Conservation (phyloP, 1,140 invertebrate species). For the Alviniconcha marisindica region DNA sequence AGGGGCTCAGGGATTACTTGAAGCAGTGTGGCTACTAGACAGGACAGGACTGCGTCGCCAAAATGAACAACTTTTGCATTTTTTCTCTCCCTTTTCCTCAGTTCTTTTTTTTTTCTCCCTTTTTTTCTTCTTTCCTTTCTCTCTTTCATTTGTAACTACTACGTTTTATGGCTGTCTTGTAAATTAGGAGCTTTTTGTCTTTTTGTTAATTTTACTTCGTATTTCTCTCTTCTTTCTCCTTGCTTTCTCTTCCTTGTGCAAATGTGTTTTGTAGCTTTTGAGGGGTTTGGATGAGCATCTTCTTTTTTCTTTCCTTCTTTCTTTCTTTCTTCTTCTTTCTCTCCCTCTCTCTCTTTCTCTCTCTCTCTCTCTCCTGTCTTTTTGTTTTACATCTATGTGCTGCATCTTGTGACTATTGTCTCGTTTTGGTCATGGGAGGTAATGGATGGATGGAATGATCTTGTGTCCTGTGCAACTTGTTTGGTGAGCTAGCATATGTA, state of each 20-base stretch:
- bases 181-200: not conserved
- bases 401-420: not conserved
- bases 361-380: not conserved
- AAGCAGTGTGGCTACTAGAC: constrained; percentile 40
- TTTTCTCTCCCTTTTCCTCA: not conserved
- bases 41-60: not conserved
- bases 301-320: not conserved
- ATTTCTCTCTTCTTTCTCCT: not conserved
- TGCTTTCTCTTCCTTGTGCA: not conserved
- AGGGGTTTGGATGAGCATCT: not conserved
- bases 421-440: too few species aligned
- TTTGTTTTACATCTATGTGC: not conserved
- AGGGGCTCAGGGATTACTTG: constrained; percentile 43
- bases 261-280: not conserved
- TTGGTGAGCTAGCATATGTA: too few species aligned
- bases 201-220: not conserved
- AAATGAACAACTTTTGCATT: not conserved
- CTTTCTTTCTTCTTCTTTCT: not conserved
- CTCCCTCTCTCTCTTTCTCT: not conserved
- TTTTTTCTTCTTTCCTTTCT: constrained; percentile 6
- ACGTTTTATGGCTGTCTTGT: not conserved
- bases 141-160: too few species aligned
- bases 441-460: too few species aligned
- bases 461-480: too few species aligned
- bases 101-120: not conserved